Evolutionary conservation across 2,113 vertebrate genomes (phyloP).

Genomic region (Pachypanchax playfairii): DNA sequence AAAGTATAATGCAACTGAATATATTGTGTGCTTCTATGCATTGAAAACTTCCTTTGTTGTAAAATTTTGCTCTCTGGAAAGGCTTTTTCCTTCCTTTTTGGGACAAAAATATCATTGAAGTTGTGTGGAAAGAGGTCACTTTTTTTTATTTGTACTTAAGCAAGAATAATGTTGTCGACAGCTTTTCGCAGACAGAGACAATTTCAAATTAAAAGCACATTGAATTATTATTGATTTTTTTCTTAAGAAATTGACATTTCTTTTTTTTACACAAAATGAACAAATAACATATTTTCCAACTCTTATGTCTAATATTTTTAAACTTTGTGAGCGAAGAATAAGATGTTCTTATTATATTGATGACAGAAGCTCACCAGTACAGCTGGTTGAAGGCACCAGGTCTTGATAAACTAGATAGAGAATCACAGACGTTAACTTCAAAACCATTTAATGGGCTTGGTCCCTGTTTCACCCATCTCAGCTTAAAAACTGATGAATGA

Average conservation of each 20-base stretch:
- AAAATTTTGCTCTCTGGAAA: conserved; percentile 40
- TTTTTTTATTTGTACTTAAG: background rate
- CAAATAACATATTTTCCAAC: background rate
- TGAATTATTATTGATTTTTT: background rate
- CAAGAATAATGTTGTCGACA: no score
- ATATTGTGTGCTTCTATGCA: conserved; percentile 71
- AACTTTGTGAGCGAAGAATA: background rate
- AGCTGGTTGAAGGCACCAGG: conserved; percentile 12
- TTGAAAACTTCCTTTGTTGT: conserved; percentile 41
- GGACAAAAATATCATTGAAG: conserved; percentile 59
- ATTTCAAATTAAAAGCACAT: background rate
- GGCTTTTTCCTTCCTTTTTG: conserved; percentile 1
- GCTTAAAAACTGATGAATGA: conserved; percentile 66
- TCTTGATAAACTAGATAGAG: conserved; percentile 39
- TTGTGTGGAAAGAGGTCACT: conserved; percentile 24
- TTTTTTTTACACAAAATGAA: background rate
- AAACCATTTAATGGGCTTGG: conserved; percentile 55
- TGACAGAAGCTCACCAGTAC: conserved; percentile 11
- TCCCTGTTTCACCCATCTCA: conserved; percentile 38
- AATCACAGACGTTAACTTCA: conserved; percentile 48
- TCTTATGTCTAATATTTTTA: background rate
- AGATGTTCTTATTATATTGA: conserved; percentile 6
- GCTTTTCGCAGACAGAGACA: no score
- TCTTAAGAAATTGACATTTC: background rate
- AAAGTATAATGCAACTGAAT: conserved; percentile 75